These are phyloP conservation scores for Gnathochromis pfefferi DNA, from an alignment of 2,113 vertebrate species.

Conservation along the genomic window DNA sequence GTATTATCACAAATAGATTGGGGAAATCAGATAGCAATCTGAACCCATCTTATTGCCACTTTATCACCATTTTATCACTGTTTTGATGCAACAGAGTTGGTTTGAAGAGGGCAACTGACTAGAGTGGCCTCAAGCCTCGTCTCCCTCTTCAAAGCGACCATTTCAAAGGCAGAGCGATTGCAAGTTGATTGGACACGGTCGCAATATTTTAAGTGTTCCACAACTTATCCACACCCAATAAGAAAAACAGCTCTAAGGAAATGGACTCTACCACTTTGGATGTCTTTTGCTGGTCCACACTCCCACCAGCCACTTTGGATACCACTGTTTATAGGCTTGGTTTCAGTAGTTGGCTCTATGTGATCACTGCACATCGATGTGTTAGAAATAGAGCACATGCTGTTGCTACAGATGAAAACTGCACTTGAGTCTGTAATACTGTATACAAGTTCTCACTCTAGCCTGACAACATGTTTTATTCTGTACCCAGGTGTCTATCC, in stretches of 20 bases:
- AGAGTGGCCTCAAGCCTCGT: neutral
- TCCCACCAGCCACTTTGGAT: neutral
- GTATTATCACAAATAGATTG: neutral
- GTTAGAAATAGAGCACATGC: neutral
- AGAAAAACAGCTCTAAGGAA: neutral
- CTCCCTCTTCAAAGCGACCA: neutral
- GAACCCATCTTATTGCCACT: neutral
- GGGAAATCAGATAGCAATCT: neutral
- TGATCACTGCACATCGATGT: neutral
- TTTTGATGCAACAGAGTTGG: neutral
- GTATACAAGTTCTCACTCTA: neutral
- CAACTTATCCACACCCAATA: neutral
- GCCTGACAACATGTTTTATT: constrained; percentile 13
- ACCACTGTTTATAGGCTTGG: neutral
- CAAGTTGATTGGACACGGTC: neutral
- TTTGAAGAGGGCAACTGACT: neutral
- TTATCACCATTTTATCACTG: neutral
- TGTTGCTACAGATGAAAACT: neutral
- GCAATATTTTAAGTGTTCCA: neutral
- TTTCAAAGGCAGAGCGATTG: neutral
- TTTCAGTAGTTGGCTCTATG: neutral
- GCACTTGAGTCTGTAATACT: neutral
- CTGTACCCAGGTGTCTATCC: constrained; percentile 21
- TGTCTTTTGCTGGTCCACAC: neutral
- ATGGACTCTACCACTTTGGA: neutral